These are phyloP conservation scores for Thymelicus acteon DNA, from an alignment of 2,888 invertebrate species.

Conservation along the genomic window DNA sequence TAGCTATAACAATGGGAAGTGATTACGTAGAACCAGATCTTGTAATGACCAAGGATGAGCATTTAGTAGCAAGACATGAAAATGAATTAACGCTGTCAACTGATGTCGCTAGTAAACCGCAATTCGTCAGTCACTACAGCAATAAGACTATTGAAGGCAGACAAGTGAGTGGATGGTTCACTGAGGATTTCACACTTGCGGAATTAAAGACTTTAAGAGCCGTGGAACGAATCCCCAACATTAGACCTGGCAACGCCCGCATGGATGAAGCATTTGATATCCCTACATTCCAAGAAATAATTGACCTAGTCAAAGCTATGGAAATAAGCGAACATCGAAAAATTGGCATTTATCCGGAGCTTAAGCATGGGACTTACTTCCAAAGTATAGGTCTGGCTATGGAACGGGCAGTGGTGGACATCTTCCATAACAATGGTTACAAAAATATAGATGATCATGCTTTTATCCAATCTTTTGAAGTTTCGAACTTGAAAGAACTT, in stretches of 20 bases:
- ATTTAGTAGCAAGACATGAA: constrained; percentile 71
- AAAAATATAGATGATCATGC: constrained; percentile 57
- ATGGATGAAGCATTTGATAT: constrained; percentile 66
- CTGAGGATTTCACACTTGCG: constrained; percentile 74
- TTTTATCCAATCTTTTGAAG: constrained; percentile 77
- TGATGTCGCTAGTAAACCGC: constrained; percentile 60
- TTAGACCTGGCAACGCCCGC: constrained; percentile 71
- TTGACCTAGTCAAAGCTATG: constrained; percentile 67
- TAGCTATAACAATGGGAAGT: constrained; percentile 73
- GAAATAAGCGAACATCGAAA: constrained; percentile 63
- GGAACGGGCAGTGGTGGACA: constrained; percentile 64
- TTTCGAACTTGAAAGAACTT: constrained; percentile 68
- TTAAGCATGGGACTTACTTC: constrained; percentile 72
- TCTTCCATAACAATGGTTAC: constrained; percentile 68
- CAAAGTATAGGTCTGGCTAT: constrained; percentile 62
- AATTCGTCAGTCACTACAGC: constrained; percentile 62
- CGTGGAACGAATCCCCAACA: constrained; percentile 63
- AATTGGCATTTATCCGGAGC: constrained; percentile 75
- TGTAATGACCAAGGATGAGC: constrained; percentile 72
- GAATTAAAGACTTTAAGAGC: constrained; percentile 72
- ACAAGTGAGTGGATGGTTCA: constrained; percentile 68
- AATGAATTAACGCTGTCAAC: constrained; percentile 69
- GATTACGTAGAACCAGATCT: constrained; percentile 78
- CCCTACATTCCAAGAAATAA: constrained; percentile 73
- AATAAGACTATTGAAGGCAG: constrained; percentile 64